These are phyloP conservation scores for Diabrotica undecimpunctata DNA, from an alignment of 1,140 invertebrate genomes.

Conservation along the genomic window DNA sequence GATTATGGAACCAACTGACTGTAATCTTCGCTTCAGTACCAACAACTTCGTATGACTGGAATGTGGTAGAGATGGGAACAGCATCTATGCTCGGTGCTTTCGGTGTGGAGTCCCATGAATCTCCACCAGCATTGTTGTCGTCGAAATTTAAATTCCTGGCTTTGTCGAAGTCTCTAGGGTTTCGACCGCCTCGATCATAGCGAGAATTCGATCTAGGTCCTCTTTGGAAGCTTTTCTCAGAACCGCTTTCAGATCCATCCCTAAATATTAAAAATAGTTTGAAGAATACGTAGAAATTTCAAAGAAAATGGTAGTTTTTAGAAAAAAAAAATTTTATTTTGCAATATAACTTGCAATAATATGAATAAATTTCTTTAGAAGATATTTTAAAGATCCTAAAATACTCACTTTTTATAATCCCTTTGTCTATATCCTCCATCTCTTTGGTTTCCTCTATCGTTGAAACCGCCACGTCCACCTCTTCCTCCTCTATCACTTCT, in stretches of 20 bases:
- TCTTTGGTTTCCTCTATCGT: not conserved
- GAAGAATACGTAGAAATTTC: not conserved
- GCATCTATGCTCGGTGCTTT: conserved; percentile 26
- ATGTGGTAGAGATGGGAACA: conserved; percentile 27
- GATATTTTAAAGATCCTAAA: not conserved
- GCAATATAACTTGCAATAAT: too few species aligned
- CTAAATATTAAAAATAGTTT: conserved; percentile 13
- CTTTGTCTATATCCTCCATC: conserved; percentile 15
- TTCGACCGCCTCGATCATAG: conserved; percentile 13
- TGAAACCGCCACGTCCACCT: not conserved
- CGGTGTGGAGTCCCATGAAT: conserved; percentile 30
- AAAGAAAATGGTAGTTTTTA: not conserved
- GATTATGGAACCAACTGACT: conserved; percentile 63
- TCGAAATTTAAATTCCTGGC: not conserved
- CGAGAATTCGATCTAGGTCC: conserved; percentile 28
- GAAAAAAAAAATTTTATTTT: too few species aligned
- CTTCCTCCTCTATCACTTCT: not conserved
- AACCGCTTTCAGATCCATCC: conserved; percentile 33
- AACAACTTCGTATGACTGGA: conserved; percentile 23
- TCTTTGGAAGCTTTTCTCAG: conserved; percentile 35
- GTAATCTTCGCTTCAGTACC: conserved; percentile 44
- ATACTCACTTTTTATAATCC: conserved; percentile 28
- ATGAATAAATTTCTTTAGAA: too few species aligned
- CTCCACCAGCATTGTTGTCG: conserved; percentile 15
- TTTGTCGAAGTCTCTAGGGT: conserved; percentile 9